Percentiles rank a stretch among this genome's conserved stretches.
Evolutionary conservation across 2,113 vertebrate genomes (phyloP).

Genomic region (Ailurus styani): DNA sequence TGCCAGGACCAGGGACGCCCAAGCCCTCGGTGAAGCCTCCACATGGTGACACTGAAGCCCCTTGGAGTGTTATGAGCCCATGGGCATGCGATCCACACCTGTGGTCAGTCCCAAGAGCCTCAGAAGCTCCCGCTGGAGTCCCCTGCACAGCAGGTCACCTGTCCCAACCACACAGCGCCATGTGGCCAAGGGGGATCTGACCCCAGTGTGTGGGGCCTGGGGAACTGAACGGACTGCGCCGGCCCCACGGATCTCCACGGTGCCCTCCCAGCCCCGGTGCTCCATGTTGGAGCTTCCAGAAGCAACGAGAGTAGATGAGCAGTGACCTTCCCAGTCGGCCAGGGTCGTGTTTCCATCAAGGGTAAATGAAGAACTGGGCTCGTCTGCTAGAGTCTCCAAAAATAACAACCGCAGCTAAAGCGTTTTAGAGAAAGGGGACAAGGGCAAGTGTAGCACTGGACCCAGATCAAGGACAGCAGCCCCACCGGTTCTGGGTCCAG

Average conservation of each 20-base stretch:
- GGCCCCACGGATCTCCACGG: background rate
- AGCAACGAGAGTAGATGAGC: background rate
- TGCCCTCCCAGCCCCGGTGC: background rate
- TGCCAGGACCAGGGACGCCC: rapidly evolving
- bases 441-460: background rate
- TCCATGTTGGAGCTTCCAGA: background rate
- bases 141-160: background rate
- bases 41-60: background rate
- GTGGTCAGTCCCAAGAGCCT: background rate
- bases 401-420: slow-evolving; percentile 17
- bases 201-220: background rate
- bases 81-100: background rate
- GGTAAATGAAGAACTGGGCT: background rate
- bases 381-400: slow-evolving; percentile 28
- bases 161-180: background rate
- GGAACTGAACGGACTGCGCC: background rate
- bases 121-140: background rate
- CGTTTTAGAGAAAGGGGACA: background rate
- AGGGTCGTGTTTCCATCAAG: background rate
- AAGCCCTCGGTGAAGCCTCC: background rate
- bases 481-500: background rate
- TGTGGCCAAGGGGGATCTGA: background rate
- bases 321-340: background rate
- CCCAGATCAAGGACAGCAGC: slow-evolving; percentile 7
- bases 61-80: background rate